Conservation (phyloP, 2,888 invertebrate genomes). For the Catotricha subobsoleta region DNA sequence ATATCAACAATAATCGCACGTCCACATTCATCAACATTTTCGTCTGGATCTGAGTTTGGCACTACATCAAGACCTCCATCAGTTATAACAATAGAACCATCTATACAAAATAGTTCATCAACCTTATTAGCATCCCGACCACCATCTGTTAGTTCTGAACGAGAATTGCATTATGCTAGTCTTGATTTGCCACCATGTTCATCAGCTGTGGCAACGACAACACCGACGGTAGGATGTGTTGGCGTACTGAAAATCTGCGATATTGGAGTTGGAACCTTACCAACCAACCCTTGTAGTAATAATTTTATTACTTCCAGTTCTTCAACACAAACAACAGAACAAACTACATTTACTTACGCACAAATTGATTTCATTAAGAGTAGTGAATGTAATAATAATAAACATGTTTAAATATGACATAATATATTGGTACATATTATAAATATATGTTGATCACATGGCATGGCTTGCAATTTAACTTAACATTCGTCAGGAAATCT, state of each 20-base stretch:
- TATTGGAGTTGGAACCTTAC: constrained; percentile 4
- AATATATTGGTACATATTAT: no score
- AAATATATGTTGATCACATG: no score
- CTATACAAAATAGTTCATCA: constrained; percentile 3
- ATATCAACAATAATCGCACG: constrained; percentile 1
- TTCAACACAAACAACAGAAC: constrained; percentile 17
- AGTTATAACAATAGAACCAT: neutral
- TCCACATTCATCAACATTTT: constrained; percentile 3
- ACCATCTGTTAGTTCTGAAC: constrained; percentile 24
- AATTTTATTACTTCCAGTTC: constrained; percentile 19
- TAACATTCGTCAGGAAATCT: no score
- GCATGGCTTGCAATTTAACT: no score
- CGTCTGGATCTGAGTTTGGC: constrained; percentile 1
- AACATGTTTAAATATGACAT: no score
- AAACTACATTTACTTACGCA: constrained; percentile 46
- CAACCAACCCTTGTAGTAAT: constrained; percentile 10
- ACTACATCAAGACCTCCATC: constrained; percentile 1
- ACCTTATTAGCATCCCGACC: constrained; percentile 17
- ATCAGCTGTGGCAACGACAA: constrained; percentile 20
- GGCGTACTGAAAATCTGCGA: constrained; percentile 13
- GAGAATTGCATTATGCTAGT: constrained; percentile 45
- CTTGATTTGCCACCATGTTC: constrained; percentile 33
- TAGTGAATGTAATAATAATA: constrained; percentile 10
- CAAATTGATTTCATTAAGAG: constrained; percentile 63
- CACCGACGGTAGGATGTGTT: constrained; percentile 18